A percentile compares a stretch with the other conserved stretches of the same genome.
These are phyloP conservation scores for Anthopleura sola DNA, from an alignment of 64 coral and sea anemone species.

Conservation along the genomic window DNA sequence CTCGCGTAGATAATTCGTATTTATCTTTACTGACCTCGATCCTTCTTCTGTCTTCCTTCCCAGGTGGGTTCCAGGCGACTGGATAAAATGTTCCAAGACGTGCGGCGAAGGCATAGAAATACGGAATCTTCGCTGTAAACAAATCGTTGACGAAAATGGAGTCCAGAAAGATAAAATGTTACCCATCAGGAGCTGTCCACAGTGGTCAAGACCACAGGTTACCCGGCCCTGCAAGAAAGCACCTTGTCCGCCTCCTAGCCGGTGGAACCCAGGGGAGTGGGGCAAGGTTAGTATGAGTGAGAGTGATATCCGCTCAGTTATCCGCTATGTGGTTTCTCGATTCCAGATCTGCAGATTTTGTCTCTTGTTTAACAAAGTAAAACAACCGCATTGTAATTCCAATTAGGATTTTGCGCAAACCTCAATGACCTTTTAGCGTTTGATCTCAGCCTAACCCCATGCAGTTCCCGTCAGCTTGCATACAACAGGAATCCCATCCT, in stretches of 20 bases:
- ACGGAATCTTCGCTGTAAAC: conserved; percentile 80
- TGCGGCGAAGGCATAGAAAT: conserved; percentile 84
- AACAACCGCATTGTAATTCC: not conserved
- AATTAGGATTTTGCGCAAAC: not conserved
- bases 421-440: not conserved
- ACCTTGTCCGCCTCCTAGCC: conserved; percentile 67
- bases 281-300: conserved; percentile 46
- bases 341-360: too few species aligned
- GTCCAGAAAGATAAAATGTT: conserved; percentile 52
- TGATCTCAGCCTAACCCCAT: too few species aligned
- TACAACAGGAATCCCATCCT: not conserved
- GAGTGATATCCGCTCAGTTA: not conserved
- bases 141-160: conserved; percentile 78
- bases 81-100: conserved; percentile 74
- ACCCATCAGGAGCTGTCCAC: conserved; percentile 72
- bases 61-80: conserved; percentile 79
- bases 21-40: not conserved
- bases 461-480: not conserved
- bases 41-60: not conserved
- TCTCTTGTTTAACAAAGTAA: not conserved
- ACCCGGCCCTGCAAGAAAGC: conserved; percentile 62
- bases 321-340: not conserved
- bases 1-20: too few species aligned
- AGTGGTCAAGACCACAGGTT: conserved; percentile 46
- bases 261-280: conserved; percentile 78